Evolutionary conservation across 92 coral and sea anemone species (phyloP).

Genomic region (Phenganax subtilis): DNA sequence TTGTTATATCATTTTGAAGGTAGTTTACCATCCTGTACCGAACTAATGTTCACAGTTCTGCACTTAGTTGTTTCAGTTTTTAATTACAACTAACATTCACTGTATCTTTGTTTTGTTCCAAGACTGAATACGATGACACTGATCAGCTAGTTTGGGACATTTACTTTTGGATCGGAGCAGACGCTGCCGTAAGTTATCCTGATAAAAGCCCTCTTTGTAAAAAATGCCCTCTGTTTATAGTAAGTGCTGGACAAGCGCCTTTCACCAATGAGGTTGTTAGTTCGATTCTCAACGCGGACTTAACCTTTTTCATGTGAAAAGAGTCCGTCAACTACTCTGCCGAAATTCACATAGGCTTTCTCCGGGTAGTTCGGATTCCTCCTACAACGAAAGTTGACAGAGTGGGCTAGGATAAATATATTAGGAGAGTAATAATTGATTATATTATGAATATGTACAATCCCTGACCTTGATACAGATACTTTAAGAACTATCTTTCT

Average conservation of each 20-base stretch:
- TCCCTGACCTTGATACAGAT: not conserved
- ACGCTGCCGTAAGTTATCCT: slow-evolving; percentile 68
- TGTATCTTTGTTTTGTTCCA: not conserved
- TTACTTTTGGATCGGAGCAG: slow-evolving; percentile 94
- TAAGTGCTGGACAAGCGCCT: no score
- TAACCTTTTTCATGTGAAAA: no score
- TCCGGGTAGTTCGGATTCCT: no score
- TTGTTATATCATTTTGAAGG: slow-evolving; percentile 89
- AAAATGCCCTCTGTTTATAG: no score
- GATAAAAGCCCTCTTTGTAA: not conserved
- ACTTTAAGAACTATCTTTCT: not conserved
- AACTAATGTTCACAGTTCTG: not conserved
- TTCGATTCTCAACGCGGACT: no score
- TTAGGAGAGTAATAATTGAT: no score
- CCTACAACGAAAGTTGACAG: no score
- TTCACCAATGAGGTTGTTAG: no score
- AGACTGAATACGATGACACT: slow-evolving; percentile 92
- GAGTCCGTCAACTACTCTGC: no score
- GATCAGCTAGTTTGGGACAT: slow-evolving; percentile 91
- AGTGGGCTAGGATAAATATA: no score
- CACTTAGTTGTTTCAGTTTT: not conserved
- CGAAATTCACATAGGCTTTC: no score
- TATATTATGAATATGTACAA: not conserved
- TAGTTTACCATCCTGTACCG: slow-evolving; percentile 9
- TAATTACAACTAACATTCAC: not conserved